A percentile compares a stretch with the other conserved stretches of the same genome.
phyloP scores from a whole-genome alignment of 2,797 vertebrate genomes.

The Syncerus caffer region DNA sequence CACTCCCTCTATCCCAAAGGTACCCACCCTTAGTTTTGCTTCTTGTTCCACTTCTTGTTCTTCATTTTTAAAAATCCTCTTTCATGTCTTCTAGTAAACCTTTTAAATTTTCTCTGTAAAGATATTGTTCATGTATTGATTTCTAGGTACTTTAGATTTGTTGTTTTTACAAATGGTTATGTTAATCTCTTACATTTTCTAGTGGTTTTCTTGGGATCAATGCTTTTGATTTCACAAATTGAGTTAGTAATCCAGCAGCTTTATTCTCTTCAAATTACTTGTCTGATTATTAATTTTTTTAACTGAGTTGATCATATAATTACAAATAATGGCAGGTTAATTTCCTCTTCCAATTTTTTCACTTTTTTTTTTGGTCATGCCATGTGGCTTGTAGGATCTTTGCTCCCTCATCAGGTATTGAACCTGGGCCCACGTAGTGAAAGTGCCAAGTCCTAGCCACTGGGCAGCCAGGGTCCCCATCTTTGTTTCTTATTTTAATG shows the following conservation, averaged over 20 bases:
- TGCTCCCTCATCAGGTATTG: neutral
- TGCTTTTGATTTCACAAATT: neutral
- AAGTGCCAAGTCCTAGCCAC: neutral
- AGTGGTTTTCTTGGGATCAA: neutral
- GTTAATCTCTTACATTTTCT: neutral
- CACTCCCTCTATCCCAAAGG: neutral
- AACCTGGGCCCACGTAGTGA: neutral
- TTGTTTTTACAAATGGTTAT: neutral
- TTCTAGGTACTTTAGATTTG: neutral
- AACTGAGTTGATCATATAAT: neutral
- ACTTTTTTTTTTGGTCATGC: neutral
- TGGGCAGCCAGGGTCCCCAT: neutral
- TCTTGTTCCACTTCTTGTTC: neutral
- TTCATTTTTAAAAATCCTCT: neutral
- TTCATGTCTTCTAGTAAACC: neutral
- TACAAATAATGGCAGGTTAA: neutral
- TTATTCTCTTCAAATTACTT: neutral
- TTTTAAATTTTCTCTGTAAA: neutral
- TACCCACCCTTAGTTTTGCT: neutral
- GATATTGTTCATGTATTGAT: neutral
- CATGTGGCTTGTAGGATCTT: neutral
- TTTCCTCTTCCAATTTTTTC: neutral
- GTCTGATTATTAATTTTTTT: constrained; percentile 26
- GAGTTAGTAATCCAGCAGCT: neutral
- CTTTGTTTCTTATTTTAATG: constrained; percentile 1